Evolutionary conservation across 2,113 vertebrate species (phyloP), one percentile per base, ranked within the genome.

Genomic region (Promerops cafer): DNA sequence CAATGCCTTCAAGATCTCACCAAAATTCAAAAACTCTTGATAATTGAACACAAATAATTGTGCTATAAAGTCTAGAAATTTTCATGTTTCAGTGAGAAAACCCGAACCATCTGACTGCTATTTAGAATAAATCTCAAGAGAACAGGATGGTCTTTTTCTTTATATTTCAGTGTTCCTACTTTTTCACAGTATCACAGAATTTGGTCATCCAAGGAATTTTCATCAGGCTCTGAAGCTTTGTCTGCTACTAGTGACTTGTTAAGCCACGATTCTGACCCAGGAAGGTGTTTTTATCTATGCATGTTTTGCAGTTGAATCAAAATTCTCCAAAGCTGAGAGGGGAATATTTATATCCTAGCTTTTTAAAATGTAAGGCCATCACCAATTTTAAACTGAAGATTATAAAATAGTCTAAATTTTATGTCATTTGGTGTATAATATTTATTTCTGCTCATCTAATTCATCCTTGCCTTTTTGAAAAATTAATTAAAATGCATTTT

Each of bases 401-500:
- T 66, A 31, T 77, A 81, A 80, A 86, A 66, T 7, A 83, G 35
- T 52, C 60, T 68, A 81, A 63, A 78, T 81, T 86, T 91, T 63
- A 63, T 87, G 63, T 74, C 22, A 87, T 88, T 85, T 81, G 45
- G 8, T 82, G 71, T 44, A 78, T 64, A 77, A 68, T 90, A 93
- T 94, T 94, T 88, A 77, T 90, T 94, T 93, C 49, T 10, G 6
- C 64, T 94, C 72, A 78, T 77, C 50, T 93, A 93, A 63, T 90
- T 80, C 6, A 86, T 83, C 56, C 50, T 70, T 78, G 52, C 40
- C 76, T 78, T 94, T 96, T 60, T 92, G n/a, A 94, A 95, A 95
- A 93, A 92, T 86, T 88, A 96, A 95, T 89, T 94, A 75, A 93
- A 90, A 93, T 83, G 35, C 88, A 88, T 92, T 95, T 95, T 92